A percentile compares a stretch with the other conserved stretches of the same genome.
These are phyloP conservation scores for Orientallactaga sibirica DNA, from an alignment of 2,797 vertebrate species.

Conservation along the genomic window DNA sequence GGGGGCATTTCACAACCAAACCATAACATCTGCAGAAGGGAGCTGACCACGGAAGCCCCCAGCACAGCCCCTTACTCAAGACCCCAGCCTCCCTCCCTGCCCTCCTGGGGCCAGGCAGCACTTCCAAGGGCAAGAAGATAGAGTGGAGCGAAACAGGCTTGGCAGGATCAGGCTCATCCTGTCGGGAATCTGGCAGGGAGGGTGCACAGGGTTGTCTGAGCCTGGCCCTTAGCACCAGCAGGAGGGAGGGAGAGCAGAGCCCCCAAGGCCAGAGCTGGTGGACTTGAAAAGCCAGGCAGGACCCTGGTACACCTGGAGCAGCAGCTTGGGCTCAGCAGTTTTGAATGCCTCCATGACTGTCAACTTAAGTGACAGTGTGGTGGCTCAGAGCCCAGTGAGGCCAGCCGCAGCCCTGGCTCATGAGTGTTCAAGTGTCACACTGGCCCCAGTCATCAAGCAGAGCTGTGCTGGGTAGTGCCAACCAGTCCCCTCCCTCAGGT, in stretches of 20 bases:
- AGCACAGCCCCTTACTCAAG: background rate
- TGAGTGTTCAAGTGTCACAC: background rate
- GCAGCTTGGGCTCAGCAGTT: background rate
- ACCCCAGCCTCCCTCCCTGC: background rate
- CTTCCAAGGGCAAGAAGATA: background rate
- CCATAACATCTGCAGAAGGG: background rate
- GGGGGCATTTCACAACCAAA: background rate
- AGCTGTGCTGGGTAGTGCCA: background rate
- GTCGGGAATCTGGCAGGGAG: background rate
- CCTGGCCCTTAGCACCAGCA: background rate
- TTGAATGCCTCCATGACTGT: background rate
- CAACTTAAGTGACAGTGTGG: background rate
- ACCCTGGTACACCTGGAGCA: background rate
- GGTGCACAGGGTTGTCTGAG: background rate
- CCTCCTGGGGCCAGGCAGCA: background rate
- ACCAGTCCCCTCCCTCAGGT: background rate
- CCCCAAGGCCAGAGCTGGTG: accelerated
- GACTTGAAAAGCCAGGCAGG: too few species aligned
- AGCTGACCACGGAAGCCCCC: background rate
- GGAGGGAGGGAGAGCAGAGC: background rate
- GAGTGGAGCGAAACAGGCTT: background rate
- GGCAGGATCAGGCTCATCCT: constrained; percentile 17
- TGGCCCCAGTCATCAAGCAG: too few species aligned
- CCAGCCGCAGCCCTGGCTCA: background rate
- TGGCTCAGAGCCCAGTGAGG: background rate